Evolutionary conservation across 2,797 vertebrate genomes (phyloP).

Genomic region (Sebastes aleutianus): DNA sequence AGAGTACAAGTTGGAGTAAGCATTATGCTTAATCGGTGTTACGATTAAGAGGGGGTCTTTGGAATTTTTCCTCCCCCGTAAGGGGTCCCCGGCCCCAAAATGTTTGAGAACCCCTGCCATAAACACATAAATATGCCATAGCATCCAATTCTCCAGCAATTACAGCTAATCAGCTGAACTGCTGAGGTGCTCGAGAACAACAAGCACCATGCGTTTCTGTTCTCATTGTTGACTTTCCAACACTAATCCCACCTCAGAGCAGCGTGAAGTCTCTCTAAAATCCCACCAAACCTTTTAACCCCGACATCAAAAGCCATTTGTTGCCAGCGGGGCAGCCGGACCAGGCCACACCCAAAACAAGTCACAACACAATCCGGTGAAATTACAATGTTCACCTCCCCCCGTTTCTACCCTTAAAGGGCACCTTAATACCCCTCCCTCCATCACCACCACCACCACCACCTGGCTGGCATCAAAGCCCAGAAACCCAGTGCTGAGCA

Average conservation of each 20-base stretch:
- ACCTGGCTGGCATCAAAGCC: slow-evolving; percentile 72
- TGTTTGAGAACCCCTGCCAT: too few relatives aligned
- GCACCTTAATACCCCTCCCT: slow-evolving; percentile 56
- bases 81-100: too few relatives aligned
- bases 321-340: slow-evolving; percentile 45
- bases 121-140: not conserved
- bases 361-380: slow-evolving; percentile 59
- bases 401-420: slow-evolving; percentile 43
- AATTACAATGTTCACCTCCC: slow-evolving; percentile 65
- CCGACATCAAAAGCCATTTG: slow-evolving; percentile 69
- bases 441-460: slow-evolving; percentile 25
- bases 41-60: too few relatives aligned
- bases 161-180: slow-evolving; percentile 1
- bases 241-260: slow-evolving; percentile 48
- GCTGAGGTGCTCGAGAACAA: not conserved
- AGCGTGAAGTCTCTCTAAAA: slow-evolving; percentile 26
- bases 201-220: not conserved
- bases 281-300: slow-evolving; percentile 55
- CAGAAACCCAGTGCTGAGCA: slow-evolving; percentile 44
- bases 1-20: too few relatives aligned
- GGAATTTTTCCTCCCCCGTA: too few relatives aligned
- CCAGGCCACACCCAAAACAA: slow-evolving; percentile 64
- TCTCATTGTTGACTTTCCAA: slow-evolving; percentile 36
- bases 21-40: too few relatives aligned
- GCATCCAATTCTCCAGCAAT: not conserved